Evolutionary conservation across 2,797 vertebrate species (phyloP).

Genomic region (Sphenodon punctatus): DNA sequence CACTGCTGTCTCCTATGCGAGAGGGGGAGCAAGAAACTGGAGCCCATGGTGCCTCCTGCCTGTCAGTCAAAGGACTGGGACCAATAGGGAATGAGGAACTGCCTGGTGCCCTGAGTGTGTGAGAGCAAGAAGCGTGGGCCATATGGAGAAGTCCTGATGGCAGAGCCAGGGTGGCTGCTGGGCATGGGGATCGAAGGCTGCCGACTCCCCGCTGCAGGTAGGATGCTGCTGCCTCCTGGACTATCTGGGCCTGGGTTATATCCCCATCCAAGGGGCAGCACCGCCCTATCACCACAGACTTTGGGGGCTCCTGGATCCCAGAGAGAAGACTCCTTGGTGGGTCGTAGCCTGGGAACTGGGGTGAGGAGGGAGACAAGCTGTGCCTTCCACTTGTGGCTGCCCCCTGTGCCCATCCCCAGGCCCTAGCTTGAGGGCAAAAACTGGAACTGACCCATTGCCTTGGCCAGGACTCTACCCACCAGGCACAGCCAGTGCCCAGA

Average conservation of each 20-base stretch:
- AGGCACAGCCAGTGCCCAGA: background rate
- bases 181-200: background rate
- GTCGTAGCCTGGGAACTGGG: background rate
- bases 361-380: background rate
- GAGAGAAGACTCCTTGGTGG: background rate
- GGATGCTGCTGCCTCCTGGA: no score
- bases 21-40: background rate
- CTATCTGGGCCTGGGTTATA: background rate
- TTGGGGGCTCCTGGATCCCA: background rate
- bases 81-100: conserved; percentile 77
- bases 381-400: no score
- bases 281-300: accelerated
- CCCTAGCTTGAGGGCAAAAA: no score
- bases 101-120: background rate
- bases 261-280: accelerated
- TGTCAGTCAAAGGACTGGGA: conserved; percentile 62
- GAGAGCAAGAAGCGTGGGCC: background rate
- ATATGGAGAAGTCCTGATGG: conserved; percentile 66
- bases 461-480: background rate
- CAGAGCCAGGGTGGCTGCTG: conserved; percentile 59
- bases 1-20: background rate
- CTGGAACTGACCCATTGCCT: no score
- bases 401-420: no score
- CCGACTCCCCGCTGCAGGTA: conserved; percentile 66
- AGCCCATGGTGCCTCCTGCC: conserved; percentile 10